phyloP scores from a whole-genome alignment of 2,888 invertebrate genomes.

The Drosophila lutescens region DNA sequence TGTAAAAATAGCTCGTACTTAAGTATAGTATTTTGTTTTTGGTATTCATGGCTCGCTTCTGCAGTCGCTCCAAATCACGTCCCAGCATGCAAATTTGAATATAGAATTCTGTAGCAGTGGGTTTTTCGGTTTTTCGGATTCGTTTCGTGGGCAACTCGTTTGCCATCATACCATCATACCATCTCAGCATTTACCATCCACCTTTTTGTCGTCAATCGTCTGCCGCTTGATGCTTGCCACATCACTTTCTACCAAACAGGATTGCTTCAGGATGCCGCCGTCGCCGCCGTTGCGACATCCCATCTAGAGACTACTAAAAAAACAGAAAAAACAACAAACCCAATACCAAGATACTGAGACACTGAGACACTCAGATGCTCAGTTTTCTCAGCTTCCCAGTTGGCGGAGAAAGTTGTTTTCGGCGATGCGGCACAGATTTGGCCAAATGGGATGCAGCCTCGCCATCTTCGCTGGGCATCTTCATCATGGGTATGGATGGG shows the following conservation, averaged over 20 bases:
- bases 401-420: conserved; percentile 71
- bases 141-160: conserved; percentile 59
- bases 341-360: conserved; percentile 1
- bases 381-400: conserved; percentile 42
- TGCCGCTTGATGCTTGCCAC: conserved; percentile 53
- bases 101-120: conserved; percentile 19
- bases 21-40: conserved; percentile 23
- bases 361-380: conserved; percentile 39
- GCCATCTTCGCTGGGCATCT: conserved; percentile 40
- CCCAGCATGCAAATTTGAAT: conserved; percentile 53
- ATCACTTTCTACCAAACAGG: conserved; percentile 77
- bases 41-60: conserved; percentile 53
- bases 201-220: conserved; percentile 49
- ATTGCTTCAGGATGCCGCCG: conserved; percentile 69
- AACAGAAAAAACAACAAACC: background rate
- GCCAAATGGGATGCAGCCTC: conserved; percentile 35
- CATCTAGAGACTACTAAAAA: conserved; percentile 2
- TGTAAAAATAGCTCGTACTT: background rate
- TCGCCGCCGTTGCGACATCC: conserved; percentile 25
- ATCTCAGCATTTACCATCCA: conserved; percentile 4
- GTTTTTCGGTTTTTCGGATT: conserved; percentile 16
- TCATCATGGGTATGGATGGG: conserved; percentile 22
- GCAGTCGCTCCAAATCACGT: conserved; percentile 66
- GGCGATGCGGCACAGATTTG: conserved; percentile 53
- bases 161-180: conserved; percentile 14